Base-by-base conservation (phyloP, 2,797 vertebrate genomes). In the Semaprochilodus insignis region DNA sequence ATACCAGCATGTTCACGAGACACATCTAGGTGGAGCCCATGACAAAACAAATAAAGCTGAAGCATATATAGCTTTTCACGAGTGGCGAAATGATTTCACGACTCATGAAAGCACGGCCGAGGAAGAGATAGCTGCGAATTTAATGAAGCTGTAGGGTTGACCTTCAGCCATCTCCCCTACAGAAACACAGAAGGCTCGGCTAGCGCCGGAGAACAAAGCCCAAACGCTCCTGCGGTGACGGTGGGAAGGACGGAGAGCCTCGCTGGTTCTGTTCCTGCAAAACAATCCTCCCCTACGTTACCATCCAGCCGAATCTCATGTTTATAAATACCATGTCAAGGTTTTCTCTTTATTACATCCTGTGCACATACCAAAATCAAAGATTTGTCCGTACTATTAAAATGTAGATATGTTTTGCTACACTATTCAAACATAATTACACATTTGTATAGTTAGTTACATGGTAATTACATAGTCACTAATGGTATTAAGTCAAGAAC, bases 91-190 rank as follows among this genome's bases (percentile, higher is more conserved):
- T 77, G 62, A 86, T 82, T 83, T 67, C 75, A 77, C 74, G 74
- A 74, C 72, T 15, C n/a, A 77, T 84, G 75, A 85, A 85, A 80
- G 31, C 60, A 48, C 34, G 17, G 21, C 16, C 51, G 55, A 76
- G 27, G 62, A 67, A 51, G 51, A 52, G 19, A 62, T 62, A 67
- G 54, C 51, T n/a, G 66, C 34, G 78, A 52, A 75, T 79, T 72
- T 81, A 88, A 80, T 85, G 82, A 82, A 86, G 85, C 80, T 82
- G 72, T 66, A 79, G 63, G 54, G 60, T 65, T 84, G 86, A 85
- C 84, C 86, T 85, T 85, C 77, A 82, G 74, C 60, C 51, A 55
- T 75, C 36, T 34, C 19, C 59, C 66, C 80, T 87, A 27, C 25
- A 71, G 48, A 63, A 69, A 13, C 76, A 76, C 44, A 23, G 27